A percentile compares a stretch with the other conserved stretches of the same genome.
These are phyloP conservation scores for Argyresthia albistria DNA, from an alignment of 2,888 invertebrate species.

Conservation along the genomic window DNA sequence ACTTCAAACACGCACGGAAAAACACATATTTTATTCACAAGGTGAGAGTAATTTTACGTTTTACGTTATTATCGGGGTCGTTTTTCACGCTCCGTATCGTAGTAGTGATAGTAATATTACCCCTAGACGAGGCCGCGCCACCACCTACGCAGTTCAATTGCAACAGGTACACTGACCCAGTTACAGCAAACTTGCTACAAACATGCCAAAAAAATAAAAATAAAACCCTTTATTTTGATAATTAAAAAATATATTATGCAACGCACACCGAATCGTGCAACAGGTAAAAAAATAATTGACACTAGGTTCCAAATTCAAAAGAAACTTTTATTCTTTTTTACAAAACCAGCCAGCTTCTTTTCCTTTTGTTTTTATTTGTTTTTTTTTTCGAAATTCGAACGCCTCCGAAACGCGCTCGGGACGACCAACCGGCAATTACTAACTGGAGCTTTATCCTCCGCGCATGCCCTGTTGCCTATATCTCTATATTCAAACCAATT, in stretches of 20 bases:
- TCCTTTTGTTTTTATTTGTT: neutral
- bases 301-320: neutral
- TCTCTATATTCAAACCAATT: conserved; percentile 26
- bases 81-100: too few relatives aligned
- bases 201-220: neutral
- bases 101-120: too few relatives aligned
- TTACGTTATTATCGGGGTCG: too few relatives aligned
- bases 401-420: conserved; percentile 25
- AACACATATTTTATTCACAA: too few relatives aligned
- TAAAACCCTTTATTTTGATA: neutral
- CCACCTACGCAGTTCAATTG: conserved; percentile 25
- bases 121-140: neutral
- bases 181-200: conserved; percentile 7
- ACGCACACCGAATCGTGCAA: too few relatives aligned
- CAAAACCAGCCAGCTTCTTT: neutral
- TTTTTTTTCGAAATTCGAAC: conserved; percentile 10
- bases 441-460: conserved; percentile 33
- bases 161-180: conserved; percentile 33
- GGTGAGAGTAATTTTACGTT: too few relatives aligned
- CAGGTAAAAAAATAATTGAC: neutral
- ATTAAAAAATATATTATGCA: neutral
- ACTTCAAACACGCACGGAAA: too few relatives aligned
- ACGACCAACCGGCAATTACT: conserved; percentile 25
- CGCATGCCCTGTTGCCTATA: conserved; percentile 46
- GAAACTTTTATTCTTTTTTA: neutral